phyloP scores from a whole-genome alignment of 2,888 invertebrate species.

The Thalpophila matura region DNA sequence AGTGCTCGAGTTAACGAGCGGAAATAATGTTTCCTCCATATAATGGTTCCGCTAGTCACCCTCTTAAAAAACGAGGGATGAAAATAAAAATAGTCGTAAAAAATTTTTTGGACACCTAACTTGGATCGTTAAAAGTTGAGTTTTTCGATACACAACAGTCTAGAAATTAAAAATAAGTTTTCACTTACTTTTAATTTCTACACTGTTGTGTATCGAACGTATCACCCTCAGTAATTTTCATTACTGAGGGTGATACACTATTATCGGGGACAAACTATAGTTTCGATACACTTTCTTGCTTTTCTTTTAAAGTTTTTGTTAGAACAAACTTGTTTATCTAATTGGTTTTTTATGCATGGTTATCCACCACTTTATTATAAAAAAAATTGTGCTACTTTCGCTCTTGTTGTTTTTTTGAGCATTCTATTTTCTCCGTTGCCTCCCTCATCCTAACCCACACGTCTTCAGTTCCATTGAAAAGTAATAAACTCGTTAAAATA shows the following conservation, averaged over 20 bases:
- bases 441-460: conserved; percentile 36
- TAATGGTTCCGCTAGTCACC: conserved; percentile 84
- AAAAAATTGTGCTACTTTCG: neutral
- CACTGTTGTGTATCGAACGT: conserved; percentile 19
- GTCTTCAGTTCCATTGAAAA: conserved; percentile 41
- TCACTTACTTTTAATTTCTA: conserved; percentile 23
- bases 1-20: conserved; percentile 88
- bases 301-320: neutral
- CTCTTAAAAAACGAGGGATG: conserved; percentile 72
- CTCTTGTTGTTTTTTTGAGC: neutral
- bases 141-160: conserved; percentile 20
- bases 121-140: conserved; percentile 59
- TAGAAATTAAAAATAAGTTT: conserved; percentile 23
- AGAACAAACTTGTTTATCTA: neutral
- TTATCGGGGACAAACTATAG: neutral
- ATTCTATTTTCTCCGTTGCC: conserved; percentile 25
- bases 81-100: conserved; percentile 79
- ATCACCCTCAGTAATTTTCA: too few species aligned
- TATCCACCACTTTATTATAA: too few species aligned
- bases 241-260: neutral
- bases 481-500: conserved; percentile 55
- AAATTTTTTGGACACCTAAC: conserved; percentile 73
- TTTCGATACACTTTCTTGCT: neutral
- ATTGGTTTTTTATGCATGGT: too few species aligned
- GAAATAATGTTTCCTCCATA: conserved; percentile 88